These are phyloP conservation scores for Caenorhabditis briggsae DNA, from an alignment of 1,140 invertebrate genomes.

Conservation along the genomic window DNA sequence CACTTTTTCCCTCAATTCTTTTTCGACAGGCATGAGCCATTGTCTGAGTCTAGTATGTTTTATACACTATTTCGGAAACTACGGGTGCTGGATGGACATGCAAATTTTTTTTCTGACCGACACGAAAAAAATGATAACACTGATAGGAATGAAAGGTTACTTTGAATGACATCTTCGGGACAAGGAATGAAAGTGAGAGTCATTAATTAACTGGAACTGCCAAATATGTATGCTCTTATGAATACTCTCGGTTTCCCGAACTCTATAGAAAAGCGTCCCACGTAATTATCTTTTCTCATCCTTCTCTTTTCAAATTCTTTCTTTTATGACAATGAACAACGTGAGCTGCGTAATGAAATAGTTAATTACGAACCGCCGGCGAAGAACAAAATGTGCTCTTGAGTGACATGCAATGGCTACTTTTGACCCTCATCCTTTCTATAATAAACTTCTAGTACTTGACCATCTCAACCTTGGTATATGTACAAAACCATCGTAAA, in stretches of 20 bases:
- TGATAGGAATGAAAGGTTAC: background rate
- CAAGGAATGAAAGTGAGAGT: background rate
- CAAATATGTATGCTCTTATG: background rate
- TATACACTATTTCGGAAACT: background rate
- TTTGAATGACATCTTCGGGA: background rate
- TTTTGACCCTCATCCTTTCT: conserved; percentile 17
- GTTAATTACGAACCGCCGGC: background rate
- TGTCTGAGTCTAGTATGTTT: conserved; percentile 1
- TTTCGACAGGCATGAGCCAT: conserved; percentile 45
- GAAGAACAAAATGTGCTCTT: conserved; percentile 46
- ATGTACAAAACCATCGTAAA: conserved; percentile 47
- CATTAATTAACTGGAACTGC: background rate
- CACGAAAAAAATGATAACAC: background rate
- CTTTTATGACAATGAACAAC: conserved; percentile 53
- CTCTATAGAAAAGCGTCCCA: background rate
- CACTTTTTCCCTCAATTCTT: conserved; percentile 14
- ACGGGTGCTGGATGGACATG: conserved; percentile 36
- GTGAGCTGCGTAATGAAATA: conserved; percentile 55
- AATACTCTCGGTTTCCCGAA: background rate
- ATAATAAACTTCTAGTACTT: conserved; percentile 52
- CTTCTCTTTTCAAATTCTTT: conserved; percentile 23
- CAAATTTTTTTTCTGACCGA: conserved; percentile 24
- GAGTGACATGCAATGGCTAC: conserved; percentile 45
- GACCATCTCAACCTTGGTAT: conserved; percentile 35
- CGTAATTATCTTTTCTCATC: conserved; percentile 22